Base-by-base conservation (phyloP, 2,113 vertebrate genomes). In the Baryphthengus martii region DNA sequence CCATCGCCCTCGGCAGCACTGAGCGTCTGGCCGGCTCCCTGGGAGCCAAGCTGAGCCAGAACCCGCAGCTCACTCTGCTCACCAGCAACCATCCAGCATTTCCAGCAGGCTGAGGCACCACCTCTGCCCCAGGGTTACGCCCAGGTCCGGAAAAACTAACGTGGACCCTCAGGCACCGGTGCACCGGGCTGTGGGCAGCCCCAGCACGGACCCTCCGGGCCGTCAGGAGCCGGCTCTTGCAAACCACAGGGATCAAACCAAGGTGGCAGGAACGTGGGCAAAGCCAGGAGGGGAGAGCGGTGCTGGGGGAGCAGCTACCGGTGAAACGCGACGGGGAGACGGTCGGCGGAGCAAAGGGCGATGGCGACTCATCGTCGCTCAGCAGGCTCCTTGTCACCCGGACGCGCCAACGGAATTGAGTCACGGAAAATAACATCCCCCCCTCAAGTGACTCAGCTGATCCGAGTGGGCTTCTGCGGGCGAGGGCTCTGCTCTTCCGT, bases 391-490 rank as follows among this genome's bases (percentile, higher is more conserved):
- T 11, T 29, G 77, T 80, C 90, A 65, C 58, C 75, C 93, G 45
- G 29, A 78, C 21, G 4, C 13, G 23, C 42, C 42, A 26, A 81
- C 8, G 7, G 88, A 52, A 47, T 9, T 47, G 91, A 96, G 78
- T 76, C 72, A 88, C 3, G 10, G 83, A 74, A 65, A 9, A 25
- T 16, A 67, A 14, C 17, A 0, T 49, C 95, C 74, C 75, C 95
- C 74, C 75, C 63, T 62, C 5, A 3, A 8, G 53, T 16, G 50
- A 73, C 59, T 88, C 85, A 35, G 37, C 20, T 87, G 5, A 28
- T n/a, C 70, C 0, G 0, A 40, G 20, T 9, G 0, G 17, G 39
- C 44, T 84, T 89, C 82, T 49, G 9, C 0, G 9, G 47, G 50
- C 52, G 17, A 31, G 29, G 66, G 67, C 21, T 76, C 74, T 28